phyloP scores from a whole-genome alignment of 2,797 vertebrate genomes.

The Mus spretus region DNA sequence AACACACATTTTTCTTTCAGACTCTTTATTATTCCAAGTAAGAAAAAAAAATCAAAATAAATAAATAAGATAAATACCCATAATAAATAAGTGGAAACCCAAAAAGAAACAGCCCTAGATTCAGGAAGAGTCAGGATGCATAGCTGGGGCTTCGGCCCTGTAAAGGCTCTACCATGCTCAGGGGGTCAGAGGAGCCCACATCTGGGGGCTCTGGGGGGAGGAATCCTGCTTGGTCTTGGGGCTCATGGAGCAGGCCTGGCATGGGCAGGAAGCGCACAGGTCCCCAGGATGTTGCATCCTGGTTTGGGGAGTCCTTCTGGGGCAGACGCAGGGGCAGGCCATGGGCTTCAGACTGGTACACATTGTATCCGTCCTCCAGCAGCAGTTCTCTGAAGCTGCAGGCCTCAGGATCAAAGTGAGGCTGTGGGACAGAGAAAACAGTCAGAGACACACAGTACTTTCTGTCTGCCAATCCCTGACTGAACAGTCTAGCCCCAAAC shows the following conservation, averaged over 20 bases:
- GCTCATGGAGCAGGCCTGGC: neutral
- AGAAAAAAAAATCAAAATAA: conserved; percentile 76
- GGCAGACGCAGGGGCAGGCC: conserved; percentile 65
- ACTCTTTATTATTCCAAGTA: conserved; percentile 75
- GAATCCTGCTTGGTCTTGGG: neutral
- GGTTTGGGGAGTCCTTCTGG: rapidly evolving
- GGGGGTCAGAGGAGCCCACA: conserved; percentile 75
- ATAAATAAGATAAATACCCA: conserved; percentile 85
- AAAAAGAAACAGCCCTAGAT: rapidly evolving
- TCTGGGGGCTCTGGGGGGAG: conserved; percentile 35
- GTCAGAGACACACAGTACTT: neutral
- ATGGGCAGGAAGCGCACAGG: conserved; percentile 77
- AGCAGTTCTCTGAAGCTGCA: conserved; percentile 83
- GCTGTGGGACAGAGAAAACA: conserved; percentile 16
- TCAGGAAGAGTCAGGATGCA: conserved; percentile 72
- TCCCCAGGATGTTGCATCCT: neutral
- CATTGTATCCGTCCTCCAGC: conserved; percentile 78
- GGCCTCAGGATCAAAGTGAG: conserved; percentile 65
- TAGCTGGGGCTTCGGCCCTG: conserved; percentile 76
- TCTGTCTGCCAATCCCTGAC: neutral
- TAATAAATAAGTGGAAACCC: conserved; percentile 79
- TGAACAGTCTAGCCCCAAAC: neutral
- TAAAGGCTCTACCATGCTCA: conserved; percentile 70
- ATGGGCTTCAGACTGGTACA: conserved; percentile 50
- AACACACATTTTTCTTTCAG: neutral